A percentile compares a stretch with the other conserved stretches of the same genome.
phyloP scores from a whole-genome alignment of 2,797 vertebrate genomes.

The Ataeniobius toweri region DNA sequence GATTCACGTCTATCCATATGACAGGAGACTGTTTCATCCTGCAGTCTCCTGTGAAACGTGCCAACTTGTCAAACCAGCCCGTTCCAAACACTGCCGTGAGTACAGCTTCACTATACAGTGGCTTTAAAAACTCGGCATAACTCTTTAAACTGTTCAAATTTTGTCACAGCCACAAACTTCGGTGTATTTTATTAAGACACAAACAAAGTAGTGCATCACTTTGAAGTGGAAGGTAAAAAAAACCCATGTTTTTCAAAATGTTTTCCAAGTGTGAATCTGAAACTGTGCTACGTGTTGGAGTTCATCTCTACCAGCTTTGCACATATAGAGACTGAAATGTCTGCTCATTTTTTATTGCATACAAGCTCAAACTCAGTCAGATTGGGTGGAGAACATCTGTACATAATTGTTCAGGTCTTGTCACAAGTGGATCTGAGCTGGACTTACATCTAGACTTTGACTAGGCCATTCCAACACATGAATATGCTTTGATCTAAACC shows the following conservation, averaged over 20 bases:
- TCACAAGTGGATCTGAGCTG: not conserved
- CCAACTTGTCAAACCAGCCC: slow-evolving; percentile 86
- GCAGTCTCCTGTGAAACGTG: slow-evolving; percentile 85
- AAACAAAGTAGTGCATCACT: not conserved
- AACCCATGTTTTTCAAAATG: not conserved
- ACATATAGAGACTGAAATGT: too few species aligned
- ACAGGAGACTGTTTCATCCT: slow-evolving; percentile 84
- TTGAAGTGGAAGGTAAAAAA: not conserved
- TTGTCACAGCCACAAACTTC: not conserved
- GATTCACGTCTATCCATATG: slow-evolving; percentile 84
- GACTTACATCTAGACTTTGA: not conserved
- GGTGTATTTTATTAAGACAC: not conserved
- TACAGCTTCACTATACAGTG: not conserved
- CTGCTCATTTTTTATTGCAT: not conserved
- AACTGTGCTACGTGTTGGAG: not conserved
- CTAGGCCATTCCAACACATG: not conserved
- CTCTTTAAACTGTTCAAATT: too few species aligned
- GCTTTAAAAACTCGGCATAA: too few species aligned
- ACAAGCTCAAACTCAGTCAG: not conserved
- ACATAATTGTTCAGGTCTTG: not conserved
- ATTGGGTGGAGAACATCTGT: not conserved
- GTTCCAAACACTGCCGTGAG: slow-evolving; percentile 97
- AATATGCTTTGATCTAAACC: not conserved
- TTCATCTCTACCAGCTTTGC: not conserved
- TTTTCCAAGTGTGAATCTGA: not conserved